Evolutionary conservation across 2,888 invertebrate species (phyloP).

Genomic region (Rotaria macrura): DNA sequence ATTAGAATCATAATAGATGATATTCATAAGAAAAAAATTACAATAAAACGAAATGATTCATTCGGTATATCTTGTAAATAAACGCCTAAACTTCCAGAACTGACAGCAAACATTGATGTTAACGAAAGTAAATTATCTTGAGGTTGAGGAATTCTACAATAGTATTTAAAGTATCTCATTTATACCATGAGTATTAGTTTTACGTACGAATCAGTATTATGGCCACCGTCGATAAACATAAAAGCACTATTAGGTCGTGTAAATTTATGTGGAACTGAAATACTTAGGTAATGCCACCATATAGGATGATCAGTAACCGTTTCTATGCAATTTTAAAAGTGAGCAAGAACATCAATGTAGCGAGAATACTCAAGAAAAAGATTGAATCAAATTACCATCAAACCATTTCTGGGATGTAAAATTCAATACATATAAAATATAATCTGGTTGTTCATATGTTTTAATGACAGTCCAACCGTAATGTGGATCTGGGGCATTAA

Average conservation of each 20-base stretch:
- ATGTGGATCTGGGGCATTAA: neutral
- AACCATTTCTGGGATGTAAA: neutral
- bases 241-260: slow-evolving; percentile 35
- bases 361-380: too few species aligned
- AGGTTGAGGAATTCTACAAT: slow-evolving; percentile 24
- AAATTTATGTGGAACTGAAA: slow-evolving; percentile 35
- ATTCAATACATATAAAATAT: neutral
- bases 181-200: too few species aligned
- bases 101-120: slow-evolving; percentile 37
- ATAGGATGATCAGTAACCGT: slow-evolving; percentile 34
- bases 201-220: slow-evolving; percentile 36
- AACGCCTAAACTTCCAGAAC: slow-evolving; percentile 38
- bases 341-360: too few species aligned
- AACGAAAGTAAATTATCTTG: slow-evolving; percentile 31
- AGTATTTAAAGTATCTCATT: too few species aligned
- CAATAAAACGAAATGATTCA: slow-evolving; percentile 39
- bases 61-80: slow-evolving; percentile 40
- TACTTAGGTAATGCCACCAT: slow-evolving; percentile 37
- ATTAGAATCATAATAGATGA: neutral
- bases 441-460: neutral
- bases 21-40: slow-evolving; percentile 30
- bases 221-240: slow-evolving; percentile 35
- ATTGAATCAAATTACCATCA: too few species aligned
- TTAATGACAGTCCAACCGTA: neutral
- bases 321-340: slow-evolving; percentile 34